These are phyloP conservation scores for Cantharis flavilabris DNA, from an alignment of 2,888 invertebrate species.

Conservation along the genomic window DNA sequence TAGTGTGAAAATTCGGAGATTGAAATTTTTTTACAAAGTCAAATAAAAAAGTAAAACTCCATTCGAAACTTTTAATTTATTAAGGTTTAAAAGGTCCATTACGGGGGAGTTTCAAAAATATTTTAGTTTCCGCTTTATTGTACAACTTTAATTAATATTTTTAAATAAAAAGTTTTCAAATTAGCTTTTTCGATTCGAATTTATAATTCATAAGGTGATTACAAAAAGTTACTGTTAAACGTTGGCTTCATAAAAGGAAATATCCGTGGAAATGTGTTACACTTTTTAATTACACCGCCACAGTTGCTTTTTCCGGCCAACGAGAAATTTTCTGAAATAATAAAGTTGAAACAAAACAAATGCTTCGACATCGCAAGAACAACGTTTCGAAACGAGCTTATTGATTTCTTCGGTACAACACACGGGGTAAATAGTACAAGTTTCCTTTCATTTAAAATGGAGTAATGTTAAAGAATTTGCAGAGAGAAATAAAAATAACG, in stretches of 20 bases:
- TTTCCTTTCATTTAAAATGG: neutral
- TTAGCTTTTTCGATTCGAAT: neutral
- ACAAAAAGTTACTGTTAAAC: neutral
- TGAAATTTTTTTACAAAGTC: neutral
- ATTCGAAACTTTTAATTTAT: neutral
- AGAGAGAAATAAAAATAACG: constrained; percentile 23
- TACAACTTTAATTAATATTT: neutral
- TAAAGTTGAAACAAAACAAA: neutral
- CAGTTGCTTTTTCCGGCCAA: neutral
- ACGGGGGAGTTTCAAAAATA: neutral
- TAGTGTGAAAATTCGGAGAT: neutral
- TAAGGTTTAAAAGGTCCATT: neutral
- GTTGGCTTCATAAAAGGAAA: neutral
- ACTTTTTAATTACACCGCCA: neutral
- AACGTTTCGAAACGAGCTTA: neutral
- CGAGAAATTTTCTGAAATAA: neutral
- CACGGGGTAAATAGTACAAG: neutral
- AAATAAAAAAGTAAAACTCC: neutral
- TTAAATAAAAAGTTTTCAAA: neutral
- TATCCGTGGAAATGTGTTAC: neutral
- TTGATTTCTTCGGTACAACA: neutral
- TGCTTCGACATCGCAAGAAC: neutral
- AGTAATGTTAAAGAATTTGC: constrained; percentile 15
- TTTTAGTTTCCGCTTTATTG: neutral
- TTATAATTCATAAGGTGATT: neutral